Evolutionary conservation across 2,888 invertebrate species (phyloP), one percentile per base, ranked within the genome.

Genomic region (Epinotia nisella): DNA sequence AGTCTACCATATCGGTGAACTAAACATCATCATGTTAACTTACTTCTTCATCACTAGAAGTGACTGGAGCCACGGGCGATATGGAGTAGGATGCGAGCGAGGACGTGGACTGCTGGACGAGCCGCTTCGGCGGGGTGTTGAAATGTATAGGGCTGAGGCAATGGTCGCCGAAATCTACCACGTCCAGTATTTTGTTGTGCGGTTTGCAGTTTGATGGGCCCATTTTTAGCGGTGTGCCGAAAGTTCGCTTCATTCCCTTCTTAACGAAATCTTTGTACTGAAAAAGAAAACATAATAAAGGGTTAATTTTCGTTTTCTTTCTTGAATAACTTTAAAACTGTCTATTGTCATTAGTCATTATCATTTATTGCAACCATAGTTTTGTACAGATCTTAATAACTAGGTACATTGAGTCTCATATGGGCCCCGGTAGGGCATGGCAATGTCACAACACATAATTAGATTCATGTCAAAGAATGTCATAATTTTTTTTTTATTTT

Each of bases 1-100:
- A n/a, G n/a, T n/a, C n/a, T n/a, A n/a, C n/a, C n/a, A n/a, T n/a
- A n/a, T n/a, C n/a, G n/a, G n/a, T n/a, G n/a, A n/a, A n/a, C n/a
- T n/a, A n/a, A n/a, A n/a, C n/a, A n/a, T n/a, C n/a, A n/a, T n/a
- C n/a, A n/a, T n/a, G n/a, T n/a, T 19, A 15, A 75, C 75, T 74
- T 76, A 91, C 92, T 87, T 92, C 91, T 76, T 92, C 92, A 83
- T 92, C 92, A 78, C 90, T 92, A 1, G 90, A 90, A n/a, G 76
- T 73, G 4, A 80, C 78, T 80, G 91, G 91, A 7, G 82, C 82
- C 2, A 92, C 87, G 2, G 92, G 92, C 2, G 92, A 93, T 74
- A 92, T 91, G 1, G 91, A 91, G 2, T 81, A 78, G 1, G 88
- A 89, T 0, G 89, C 86, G 15, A 91, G 78, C 0, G 90, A 89